These are phyloP conservation scores for Xerus inauris DNA, from an alignment of 2,113 vertebrate genomes.

Conservation along the genomic window DNA sequence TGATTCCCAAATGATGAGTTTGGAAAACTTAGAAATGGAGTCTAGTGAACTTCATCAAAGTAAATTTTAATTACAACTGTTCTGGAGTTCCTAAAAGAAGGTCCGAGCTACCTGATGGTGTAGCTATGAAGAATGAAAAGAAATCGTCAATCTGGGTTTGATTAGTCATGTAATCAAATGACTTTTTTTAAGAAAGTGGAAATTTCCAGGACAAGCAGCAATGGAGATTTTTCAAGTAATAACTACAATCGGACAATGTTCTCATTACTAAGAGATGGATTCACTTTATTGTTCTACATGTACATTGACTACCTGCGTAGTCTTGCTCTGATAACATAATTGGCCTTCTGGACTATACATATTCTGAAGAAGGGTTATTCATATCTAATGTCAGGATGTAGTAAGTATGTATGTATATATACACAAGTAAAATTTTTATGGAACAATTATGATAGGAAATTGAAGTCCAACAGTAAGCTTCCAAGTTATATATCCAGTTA, in stretches of 20 bases:
- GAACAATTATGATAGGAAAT: not conserved
- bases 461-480: not conserved
- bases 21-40: not conserved
- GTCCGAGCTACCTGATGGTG: not conserved
- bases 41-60: not conserved
- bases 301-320: too few relatives aligned
- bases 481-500: not conserved
- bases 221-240: not conserved
- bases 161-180: not conserved
- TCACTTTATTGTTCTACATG: not conserved
- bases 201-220: not conserved
- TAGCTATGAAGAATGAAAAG: not conserved
- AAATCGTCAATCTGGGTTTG: not conserved
- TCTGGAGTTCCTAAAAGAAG: not conserved
- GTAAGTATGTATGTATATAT: too few relatives aligned
- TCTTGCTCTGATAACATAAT: not conserved
- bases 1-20: not conserved
- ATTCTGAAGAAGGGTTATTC: not conserved
- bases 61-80: not conserved
- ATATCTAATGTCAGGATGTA: not conserved
- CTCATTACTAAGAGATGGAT: not conserved
- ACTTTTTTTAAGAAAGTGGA: not conserved
- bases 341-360: not conserved
- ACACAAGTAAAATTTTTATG: not conserved
- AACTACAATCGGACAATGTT: not conserved